These are phyloP conservation scores for Ochropleura plecta DNA, from an alignment of 2,888 invertebrate genomes.

Conservation along the genomic window DNA sequence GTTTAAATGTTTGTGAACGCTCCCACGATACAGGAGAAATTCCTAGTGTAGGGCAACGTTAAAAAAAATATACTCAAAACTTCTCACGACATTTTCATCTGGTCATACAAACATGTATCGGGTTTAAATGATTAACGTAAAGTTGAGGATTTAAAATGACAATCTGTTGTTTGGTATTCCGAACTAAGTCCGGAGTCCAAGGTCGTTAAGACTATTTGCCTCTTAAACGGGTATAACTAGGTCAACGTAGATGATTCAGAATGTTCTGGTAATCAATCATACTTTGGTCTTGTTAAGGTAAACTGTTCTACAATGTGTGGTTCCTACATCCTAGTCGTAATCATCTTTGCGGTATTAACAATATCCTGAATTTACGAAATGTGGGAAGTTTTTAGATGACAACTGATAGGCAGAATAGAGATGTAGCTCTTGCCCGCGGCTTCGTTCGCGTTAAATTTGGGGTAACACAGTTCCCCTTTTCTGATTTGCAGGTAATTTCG, in stretches of 20 bases:
- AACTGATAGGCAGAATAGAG: background rate
- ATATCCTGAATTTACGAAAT: conserved; percentile 22
- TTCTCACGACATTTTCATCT: no score
- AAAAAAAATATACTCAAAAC: no score
- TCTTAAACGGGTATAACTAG: conserved; percentile 4
- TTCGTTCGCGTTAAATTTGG: no score
- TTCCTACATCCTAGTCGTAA: conserved; percentile 37
- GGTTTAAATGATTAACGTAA: background rate
- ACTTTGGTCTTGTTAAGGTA: conserved; percentile 48
- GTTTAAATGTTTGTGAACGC: no score
- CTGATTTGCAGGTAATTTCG: no score
- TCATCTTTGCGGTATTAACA: background rate
- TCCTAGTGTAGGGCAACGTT: no score
- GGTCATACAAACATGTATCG: background rate
- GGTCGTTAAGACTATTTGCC: background rate
- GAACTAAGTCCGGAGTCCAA: conserved; percentile 36
- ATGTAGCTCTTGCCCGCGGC: no score
- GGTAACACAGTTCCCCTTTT: no score
- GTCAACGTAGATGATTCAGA: conserved; percentile 31
- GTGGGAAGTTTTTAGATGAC: background rate
- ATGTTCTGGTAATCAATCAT: conserved; percentile 49
- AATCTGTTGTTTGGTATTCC: background rate
- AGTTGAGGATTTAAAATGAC: background rate
- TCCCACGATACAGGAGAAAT: no score
- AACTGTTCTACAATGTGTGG: conserved; percentile 20